Conservation (phyloP, 35 echinoderm and acorn worm species). For the Eucidaris tribuloides region DNA sequence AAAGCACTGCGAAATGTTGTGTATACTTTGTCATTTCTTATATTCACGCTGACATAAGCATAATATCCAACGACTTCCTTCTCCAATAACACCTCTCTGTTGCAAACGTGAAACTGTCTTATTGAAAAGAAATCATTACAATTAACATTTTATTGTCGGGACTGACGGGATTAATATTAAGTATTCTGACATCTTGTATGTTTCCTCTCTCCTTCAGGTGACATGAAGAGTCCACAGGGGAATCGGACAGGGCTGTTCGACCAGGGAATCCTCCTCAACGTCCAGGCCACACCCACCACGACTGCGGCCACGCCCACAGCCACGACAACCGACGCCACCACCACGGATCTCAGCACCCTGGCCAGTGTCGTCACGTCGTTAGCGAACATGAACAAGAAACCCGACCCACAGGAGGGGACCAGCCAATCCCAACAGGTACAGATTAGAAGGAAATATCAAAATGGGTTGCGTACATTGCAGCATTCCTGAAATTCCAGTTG, state of each 20-base stretch:
- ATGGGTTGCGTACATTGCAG: too few relatives aligned
- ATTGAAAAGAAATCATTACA: too few relatives aligned
- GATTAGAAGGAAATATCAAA: not conserved
- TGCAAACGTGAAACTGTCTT: too few relatives aligned
- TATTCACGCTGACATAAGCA: too few relatives aligned
- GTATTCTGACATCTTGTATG: too few relatives aligned
- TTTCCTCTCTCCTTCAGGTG: not conserved
- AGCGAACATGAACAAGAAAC: conserved; percentile 90
- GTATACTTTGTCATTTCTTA: too few relatives aligned
- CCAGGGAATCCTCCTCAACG: conserved; percentile 88
- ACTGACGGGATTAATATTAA: too few relatives aligned
- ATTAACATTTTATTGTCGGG: too few relatives aligned
- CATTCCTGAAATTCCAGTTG: too few relatives aligned
- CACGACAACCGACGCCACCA: conserved; percentile 63
- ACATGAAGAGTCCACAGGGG: conserved; percentile 8
- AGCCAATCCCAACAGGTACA: conserved; percentile 68
- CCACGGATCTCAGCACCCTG: conserved; percentile 94
- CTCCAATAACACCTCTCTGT: too few relatives aligned
- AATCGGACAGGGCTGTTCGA: conserved; percentile 84
- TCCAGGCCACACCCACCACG: conserved; percentile 38
- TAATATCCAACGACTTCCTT: too few relatives aligned
- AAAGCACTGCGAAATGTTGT: too few relatives aligned
- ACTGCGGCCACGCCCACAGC: conserved; percentile 18
- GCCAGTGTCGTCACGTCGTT: conserved; percentile 95
- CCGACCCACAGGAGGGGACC: conserved; percentile 35